phyloP scores from a whole-genome alignment of 2,888 invertebrate species.

The Drosophila gaucha region DNA sequence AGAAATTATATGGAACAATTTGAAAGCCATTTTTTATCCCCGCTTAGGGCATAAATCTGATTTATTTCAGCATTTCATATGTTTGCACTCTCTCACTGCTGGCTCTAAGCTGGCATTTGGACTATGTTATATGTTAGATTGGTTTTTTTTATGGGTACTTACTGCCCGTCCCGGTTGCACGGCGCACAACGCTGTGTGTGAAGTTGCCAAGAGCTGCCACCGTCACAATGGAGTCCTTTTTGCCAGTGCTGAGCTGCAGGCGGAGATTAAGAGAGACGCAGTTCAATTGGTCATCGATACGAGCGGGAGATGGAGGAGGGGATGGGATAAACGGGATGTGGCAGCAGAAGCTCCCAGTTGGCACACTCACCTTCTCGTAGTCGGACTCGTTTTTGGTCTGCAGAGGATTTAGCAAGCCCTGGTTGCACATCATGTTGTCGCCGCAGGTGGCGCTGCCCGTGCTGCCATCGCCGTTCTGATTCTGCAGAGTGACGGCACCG shows the following conservation, averaged over 20 bases:
- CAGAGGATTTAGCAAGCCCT: slow-evolving; percentile 82
- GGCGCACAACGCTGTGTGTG: slow-evolving; percentile 83
- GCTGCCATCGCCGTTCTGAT: slow-evolving; percentile 80
- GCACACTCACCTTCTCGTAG: slow-evolving; percentile 82
- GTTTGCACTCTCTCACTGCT: background rate
- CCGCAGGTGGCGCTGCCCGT: slow-evolving; percentile 68
- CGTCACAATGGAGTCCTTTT: slow-evolving; percentile 85
- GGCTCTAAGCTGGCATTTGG: background rate
- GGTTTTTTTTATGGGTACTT: slow-evolving; percentile 65
- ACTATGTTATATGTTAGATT: slow-evolving; percentile 1
- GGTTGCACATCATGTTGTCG: slow-evolving; percentile 81
- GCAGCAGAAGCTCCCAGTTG: background rate
- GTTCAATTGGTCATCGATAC: slow-evolving; percentile 25
- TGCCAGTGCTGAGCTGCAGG: slow-evolving; percentile 82
- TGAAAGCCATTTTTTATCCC: background rate
- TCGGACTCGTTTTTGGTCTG: slow-evolving; percentile 83
- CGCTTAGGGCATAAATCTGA: slow-evolving; percentile 3
- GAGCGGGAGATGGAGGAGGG: background rate
- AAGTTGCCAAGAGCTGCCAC: slow-evolving; percentile 83
- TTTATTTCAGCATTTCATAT: slow-evolving; percentile 6
- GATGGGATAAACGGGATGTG: background rate
- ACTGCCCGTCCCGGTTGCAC: slow-evolving; percentile 84
- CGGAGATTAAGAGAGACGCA: slow-evolving; percentile 19
- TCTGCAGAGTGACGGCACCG: slow-evolving; percentile 71
- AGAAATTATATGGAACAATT: background rate